Evolutionary conservation across 2,113 vertebrate genomes (phyloP), one percentile per base, ranked within the genome.

Genomic region (Nothobranchius furzeri): DNA sequence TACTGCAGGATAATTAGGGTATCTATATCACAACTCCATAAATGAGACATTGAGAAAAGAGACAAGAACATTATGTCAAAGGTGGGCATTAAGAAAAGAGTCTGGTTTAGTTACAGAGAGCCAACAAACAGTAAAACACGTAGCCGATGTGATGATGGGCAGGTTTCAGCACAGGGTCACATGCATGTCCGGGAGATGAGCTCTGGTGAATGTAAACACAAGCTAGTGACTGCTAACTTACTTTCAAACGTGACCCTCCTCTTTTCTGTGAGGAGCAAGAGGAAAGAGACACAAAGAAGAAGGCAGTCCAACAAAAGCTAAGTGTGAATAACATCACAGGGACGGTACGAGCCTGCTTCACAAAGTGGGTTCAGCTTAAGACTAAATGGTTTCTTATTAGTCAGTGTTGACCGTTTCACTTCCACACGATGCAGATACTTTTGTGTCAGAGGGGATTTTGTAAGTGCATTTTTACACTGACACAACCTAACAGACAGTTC

Each of bases 231-330:
- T 71, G 76, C 85, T 82, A 72, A 94, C 93, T 94, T 94, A 94
- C 93, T 94, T 93, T 94, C 93, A 86, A 93, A 94, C 57, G 93
- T 94, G 86, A 94, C 93, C 78, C 93, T 93, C 86, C 93, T 93
- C 88, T 93, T 94, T 88, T 94, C 93, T 94, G 92, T 82, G 88
- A 92, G 87, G 85, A 83, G 77, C 85, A 86, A 88, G 79, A 88
- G 88, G 82, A 76, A 84, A 86, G 75, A 88, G 73, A 91, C 65
- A 89, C 83, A 88, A 82, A 81, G 79, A 58, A 87, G 77, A 87
- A 59, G 79, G 72, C 74, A 78, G 72, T 88, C 81, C 85, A 81
- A 87, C 82, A 85, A 84, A 65, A 85, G 62, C 82, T 86, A 85
- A 36, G 76, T 85, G 80, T 75, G 55, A 65, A 59, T 49, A 76